Evolutionary conservation across 2,888 invertebrate genomes (phyloP).

Genomic region (Chesias legatella): DNA sequence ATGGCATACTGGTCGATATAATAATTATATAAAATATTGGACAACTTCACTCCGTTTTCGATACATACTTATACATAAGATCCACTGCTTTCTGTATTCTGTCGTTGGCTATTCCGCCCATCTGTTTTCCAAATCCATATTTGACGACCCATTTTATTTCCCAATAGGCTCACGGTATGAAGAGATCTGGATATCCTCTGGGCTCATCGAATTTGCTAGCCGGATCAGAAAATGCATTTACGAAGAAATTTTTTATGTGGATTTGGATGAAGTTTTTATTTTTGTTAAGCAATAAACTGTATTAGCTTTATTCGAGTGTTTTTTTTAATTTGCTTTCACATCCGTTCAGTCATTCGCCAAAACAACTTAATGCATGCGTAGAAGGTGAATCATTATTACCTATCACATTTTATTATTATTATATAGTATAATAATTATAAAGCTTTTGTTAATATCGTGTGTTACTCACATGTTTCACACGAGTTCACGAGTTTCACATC

Average conservation of each 20-base stretch:
- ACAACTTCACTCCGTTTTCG: no score
- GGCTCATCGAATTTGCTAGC: slow-evolving; percentile 46
- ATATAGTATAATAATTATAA: no score
- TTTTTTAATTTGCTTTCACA: slow-evolving; percentile 29
- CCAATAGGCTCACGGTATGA: slow-evolving; percentile 77
- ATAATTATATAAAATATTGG: no score
- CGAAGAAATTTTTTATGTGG: slow-evolving; percentile 56
- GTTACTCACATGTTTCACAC: no score
- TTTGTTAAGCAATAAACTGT: slow-evolving; percentile 62
- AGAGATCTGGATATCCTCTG: slow-evolving; percentile 51
- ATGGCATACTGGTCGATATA: no score
- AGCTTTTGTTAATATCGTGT: no score
- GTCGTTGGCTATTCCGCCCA: slow-evolving; percentile 3
- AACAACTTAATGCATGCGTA: background rate
- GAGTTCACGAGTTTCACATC: no score
- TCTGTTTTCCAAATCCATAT: slow-evolving; percentile 65
- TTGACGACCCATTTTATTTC: slow-evolving; percentile 61
- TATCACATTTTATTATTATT: no score
- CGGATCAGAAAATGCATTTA: slow-evolving; percentile 60
- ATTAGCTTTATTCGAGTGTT: slow-evolving; percentile 44
- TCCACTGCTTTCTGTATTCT: slow-evolving; percentile 5
- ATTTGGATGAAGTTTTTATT: slow-evolving; percentile 60
- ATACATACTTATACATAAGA: no score
- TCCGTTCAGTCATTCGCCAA: background rate
- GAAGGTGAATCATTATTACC: no score